Evolutionary conservation across 2,797 vertebrate species (phyloP), one percentile per base, ranked within the genome.

Genomic region (Syngnathus acus): DNA sequence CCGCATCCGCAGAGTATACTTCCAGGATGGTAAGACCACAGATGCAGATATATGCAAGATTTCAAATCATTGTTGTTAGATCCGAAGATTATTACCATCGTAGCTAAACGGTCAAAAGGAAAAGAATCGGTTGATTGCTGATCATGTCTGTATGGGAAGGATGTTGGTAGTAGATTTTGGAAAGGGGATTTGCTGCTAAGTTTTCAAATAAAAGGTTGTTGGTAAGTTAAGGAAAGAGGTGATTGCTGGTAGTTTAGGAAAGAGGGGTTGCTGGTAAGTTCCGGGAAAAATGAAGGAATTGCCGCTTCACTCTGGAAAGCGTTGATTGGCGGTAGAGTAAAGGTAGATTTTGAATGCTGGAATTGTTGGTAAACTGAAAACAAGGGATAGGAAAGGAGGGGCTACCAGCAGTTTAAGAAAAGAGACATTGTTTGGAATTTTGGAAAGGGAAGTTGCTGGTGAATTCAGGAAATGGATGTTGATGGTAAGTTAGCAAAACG

Each of bases 11-110:
- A 82, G 48, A 73, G 64, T 85, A 73, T 72, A 88, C 80, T 91
- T 92, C 78, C 78, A 74, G 2, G 75, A 84, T 50, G 89, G 91
- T 92, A 90, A 90, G 81, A 72, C n/a, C 51, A 38, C 47, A 53
- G 58, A 63, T 62, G 53, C 58, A 54, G 3, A n/a, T 23, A 21
- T 6, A 19, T 10, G 38, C 11, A 55, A 26, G 11, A 32, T 26
- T 38, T 7, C 6, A 23, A 11, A 16, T 37, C 5, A 32, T 57
- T 6, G 26, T 57, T 37, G 55, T 7, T 57, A 17, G 26, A 54
- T 60, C 19, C n/a, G 43, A n/a, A 13, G 57, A 47, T 47, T 4
- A 17, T 47, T 17, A 47, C 45, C 45, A 5, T 47, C 6, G 16
- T 47, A 6, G 4, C 14, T 17, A 47, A 8, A 7, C 40, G 40